These are phyloP conservation scores for Cyprinodon diabolis DNA, from an alignment of 2,797 vertebrate genomes.

Conservation along the genomic window DNA sequence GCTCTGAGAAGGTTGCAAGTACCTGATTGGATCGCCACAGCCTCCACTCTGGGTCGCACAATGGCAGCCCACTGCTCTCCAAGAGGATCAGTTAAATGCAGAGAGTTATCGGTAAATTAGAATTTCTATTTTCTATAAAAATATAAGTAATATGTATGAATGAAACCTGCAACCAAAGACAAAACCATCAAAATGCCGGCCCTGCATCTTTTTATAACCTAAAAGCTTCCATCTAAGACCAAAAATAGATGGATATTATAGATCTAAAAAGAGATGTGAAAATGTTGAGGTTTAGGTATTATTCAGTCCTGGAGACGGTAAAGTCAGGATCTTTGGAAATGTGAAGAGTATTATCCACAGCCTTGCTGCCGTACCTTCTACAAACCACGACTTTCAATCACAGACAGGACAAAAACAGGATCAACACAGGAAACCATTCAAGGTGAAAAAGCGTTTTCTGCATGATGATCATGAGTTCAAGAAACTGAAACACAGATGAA, in stretches of 20 bases:
- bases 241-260: conserved; percentile 41
- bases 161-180: conserved; percentile 9
- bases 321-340: conserved; percentile 48
- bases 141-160: conserved; percentile 6
- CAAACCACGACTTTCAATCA: conserved; percentile 36
- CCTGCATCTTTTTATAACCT: conserved; percentile 35
- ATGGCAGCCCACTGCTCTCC: neutral
- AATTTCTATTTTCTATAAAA: neutral
- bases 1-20: no score
- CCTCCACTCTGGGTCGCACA: no score
- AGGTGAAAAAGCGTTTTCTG: conserved; percentile 44
- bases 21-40: no score
- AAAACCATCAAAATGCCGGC: conserved; percentile 19
- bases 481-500: conserved; percentile 24
- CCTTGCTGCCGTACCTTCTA: conserved; percentile 26
- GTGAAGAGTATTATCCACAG: conserved; percentile 17
- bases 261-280: conserved; percentile 36
- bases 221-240: conserved; percentile 23
- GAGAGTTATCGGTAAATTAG: no score
- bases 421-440: conserved; percentile 52
- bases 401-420: conserved; percentile 33
- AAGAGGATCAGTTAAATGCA: no score
- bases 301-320: conserved; percentile 31
- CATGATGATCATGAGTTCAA: conserved; percentile 35
- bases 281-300: conserved; percentile 49